phyloP scores from a whole-genome alignment of 1,140 invertebrate genomes.

The Triops cancriformis region DNA sequence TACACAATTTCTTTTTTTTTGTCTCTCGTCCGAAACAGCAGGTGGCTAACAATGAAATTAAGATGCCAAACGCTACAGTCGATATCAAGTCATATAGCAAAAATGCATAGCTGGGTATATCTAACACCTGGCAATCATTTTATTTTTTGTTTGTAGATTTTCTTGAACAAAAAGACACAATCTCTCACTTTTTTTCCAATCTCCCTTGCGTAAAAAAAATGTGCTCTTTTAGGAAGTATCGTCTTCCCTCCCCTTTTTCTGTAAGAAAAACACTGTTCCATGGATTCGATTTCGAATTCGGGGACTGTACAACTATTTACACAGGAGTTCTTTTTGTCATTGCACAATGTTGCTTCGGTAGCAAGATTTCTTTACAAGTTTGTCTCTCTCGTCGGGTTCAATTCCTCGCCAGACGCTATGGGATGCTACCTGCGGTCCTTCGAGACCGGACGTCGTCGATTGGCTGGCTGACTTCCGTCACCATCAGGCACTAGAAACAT shows the following conservation, averaged over 20 bases:
- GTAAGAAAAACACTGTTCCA: too few species aligned
- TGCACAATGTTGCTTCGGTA: not conserved
- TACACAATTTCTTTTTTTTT: too few species aligned
- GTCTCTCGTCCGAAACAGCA: not conserved
- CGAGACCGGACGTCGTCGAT: not conserved
- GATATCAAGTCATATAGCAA: not conserved
- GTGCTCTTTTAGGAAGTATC: too few species aligned
- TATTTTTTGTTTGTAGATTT: not conserved
- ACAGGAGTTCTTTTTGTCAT: not conserved
- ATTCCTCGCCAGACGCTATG: not conserved
- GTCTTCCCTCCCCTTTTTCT: too few species aligned
- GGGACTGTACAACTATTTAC: not conserved
- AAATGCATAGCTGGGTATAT: conserved; percentile 10
- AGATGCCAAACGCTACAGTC: not conserved
- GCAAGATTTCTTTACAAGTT: too few species aligned
- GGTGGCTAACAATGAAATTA: not conserved
- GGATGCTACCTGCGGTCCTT: conserved; percentile 1
- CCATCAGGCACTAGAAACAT: not conserved
- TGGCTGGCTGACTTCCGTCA: not conserved
- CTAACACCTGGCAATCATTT: conserved; percentile 6
- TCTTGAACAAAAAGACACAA: not conserved
- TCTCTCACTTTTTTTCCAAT: not conserved
- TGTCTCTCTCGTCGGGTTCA: too few species aligned
- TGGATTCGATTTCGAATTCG: too few species aligned
- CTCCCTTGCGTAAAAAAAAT: not conserved